Evolutionary conservation across 2,113 vertebrate species (phyloP), one percentile per base, ranked within the genome.

Genomic region (Bufo gargarizans): DNA sequence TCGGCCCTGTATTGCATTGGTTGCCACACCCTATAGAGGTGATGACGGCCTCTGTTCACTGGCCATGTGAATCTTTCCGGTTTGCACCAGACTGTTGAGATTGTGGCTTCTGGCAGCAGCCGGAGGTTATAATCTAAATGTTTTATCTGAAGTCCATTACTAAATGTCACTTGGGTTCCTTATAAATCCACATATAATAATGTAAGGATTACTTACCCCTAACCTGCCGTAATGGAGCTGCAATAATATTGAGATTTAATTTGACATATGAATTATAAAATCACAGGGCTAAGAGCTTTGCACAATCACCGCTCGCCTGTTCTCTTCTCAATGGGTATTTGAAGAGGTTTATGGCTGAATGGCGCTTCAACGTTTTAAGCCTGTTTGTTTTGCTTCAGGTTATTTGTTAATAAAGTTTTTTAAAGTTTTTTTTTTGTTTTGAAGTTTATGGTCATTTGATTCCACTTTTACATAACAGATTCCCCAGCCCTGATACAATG

Each of bases 191-290:
- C 79, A 3, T 19, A 45, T 61, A 61, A 72, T 84, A 84, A 84
- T 74, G 63, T 56, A 10, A 4, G 82, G 82, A 84, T 84, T 84
- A 71, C 22, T 22, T 13, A 17, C 65, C 82, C 82, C 67, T 67
- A 33, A 56, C 82, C 33, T 3, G 67, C 67, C 65, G 22, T 84
- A 84, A 84, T 84, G 22, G 67, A 84, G 82, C 65, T 19, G 61
- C 47, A 72, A 74, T 84, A 84, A 84, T 74, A 72, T 72, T 19
- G 65, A 84, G 65, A 84, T 72, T 72, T 74, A 22, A 72, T 74
- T 53, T 84, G 82, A 84, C 82, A 84, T 84, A 74, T 84, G 47
- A 72, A 84, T 58, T 53, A 84, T 84, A 71, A 43, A 83, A 58
- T 71, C 49, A 33, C 11, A 55, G 65, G 6, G 65, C 67, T 72